Evolutionary conservation across 2,113 vertebrate species (phyloP).

Genomic region (Tragelaphus buxtoni): DNA sequence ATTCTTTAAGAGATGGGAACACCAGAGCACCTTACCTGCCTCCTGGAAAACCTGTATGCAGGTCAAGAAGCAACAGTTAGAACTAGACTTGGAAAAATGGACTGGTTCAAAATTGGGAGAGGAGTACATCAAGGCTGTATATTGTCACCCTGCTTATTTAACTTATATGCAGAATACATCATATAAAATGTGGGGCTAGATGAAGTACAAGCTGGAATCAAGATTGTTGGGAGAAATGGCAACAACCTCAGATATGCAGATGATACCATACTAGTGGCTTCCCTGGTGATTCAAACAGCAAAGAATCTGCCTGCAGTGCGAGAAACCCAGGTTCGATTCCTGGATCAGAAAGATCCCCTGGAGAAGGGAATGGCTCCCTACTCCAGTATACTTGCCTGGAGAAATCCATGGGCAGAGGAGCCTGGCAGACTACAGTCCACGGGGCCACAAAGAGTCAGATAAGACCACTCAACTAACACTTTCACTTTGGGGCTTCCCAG

Average conservation of each 20-base stretch:
- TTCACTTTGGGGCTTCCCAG: background rate
- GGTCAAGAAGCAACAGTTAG: background rate
- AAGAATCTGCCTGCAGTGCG: background rate
- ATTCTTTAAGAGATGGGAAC: background rate
- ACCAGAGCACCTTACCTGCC: background rate
- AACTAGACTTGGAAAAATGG: background rate
- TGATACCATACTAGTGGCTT: background rate
- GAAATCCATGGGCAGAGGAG: background rate
- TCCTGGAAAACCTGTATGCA: background rate
- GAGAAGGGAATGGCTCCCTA: background rate
- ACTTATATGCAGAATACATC: background rate
- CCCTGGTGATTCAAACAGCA: background rate
- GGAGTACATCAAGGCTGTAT: background rate
- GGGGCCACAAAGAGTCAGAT: background rate
- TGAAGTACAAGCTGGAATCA: background rate
- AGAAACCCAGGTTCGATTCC: background rate
- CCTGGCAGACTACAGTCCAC: background rate
- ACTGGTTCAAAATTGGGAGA: background rate
- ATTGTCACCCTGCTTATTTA: background rate
- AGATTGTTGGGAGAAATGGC: background rate
- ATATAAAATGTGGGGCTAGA: background rate
- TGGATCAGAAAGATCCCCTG: background rate
- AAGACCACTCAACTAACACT: fast-evolving
- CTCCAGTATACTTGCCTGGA: background rate
- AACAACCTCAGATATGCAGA: background rate